Conservation (phyloP, 2,113 vertebrate species). For the Lagenorhynchus albirostris region DNA sequence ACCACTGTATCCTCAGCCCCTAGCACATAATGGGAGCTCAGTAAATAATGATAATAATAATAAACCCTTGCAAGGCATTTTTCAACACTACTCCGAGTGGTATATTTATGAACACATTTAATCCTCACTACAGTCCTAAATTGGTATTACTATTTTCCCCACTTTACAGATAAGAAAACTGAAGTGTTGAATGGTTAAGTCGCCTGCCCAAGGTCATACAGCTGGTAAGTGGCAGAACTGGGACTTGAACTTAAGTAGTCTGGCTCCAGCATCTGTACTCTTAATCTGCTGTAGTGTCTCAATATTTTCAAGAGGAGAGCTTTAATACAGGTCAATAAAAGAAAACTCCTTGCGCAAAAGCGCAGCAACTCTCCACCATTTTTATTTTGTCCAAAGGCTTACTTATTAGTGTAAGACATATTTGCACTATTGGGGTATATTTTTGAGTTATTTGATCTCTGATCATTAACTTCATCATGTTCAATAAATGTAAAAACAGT, state of each 20-base stretch:
- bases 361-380: not conserved
- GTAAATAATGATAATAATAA: not conserved
- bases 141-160: not conserved
- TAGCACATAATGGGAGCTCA: not conserved
- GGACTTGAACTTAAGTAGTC: not conserved
- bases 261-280: not conserved
- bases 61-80: not conserved
- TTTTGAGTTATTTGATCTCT: not conserved
- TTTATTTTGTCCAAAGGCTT: not conserved
- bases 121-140: not conserved
- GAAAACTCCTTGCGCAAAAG: not conserved
- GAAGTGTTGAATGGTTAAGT: not conserved
- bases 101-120: not conserved
- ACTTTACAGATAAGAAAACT: not conserved
- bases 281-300: not conserved
- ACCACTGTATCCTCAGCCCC: not conserved
- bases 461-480: not conserved
- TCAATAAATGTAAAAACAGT: not conserved
- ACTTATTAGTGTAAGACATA: not conserved
- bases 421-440: not conserved
- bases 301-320: not conserved
- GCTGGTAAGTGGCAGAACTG: not conserved
- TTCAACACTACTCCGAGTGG: not conserved
- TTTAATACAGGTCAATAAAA: not conserved
- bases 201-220: not conserved